phyloP scores from a whole-genome alignment of 2,797 vertebrate genomes.

The Diplodus sargus region DNA sequence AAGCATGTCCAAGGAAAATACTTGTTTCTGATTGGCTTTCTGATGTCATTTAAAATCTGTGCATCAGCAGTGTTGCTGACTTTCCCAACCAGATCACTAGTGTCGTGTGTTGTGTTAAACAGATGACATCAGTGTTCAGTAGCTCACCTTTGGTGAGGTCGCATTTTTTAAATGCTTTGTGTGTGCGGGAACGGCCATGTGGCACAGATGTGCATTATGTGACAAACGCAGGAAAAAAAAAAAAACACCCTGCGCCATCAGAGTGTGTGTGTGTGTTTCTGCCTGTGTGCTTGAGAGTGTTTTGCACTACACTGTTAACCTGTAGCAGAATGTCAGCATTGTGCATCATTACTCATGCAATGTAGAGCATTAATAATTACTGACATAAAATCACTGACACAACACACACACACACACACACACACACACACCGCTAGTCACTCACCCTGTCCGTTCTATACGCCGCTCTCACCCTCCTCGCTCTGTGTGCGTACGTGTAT shows the following conservation, averaged over 20 bases:
- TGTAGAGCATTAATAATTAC: conserved; percentile 74
- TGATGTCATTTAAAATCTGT: conserved; percentile 16
- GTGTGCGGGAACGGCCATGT: conserved; percentile 20
- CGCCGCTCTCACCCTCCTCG: not conserved
- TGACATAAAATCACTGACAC: conserved; percentile 60
- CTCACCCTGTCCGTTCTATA: conserved; percentile 36
- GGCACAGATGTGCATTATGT: conserved; percentile 27
- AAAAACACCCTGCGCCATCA: not conserved
- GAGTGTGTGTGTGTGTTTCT: not conserved
- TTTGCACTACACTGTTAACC: conserved; percentile 59
- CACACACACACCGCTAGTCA: conserved; percentile 18
- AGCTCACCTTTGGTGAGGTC: conserved; percentile 15
- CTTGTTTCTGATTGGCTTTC: conserved; percentile 37
- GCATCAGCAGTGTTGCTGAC: conserved; percentile 1
- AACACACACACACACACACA: conserved; percentile 11
- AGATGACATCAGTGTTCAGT: conserved; percentile 13
- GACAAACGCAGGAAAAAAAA: conserved; percentile 15
- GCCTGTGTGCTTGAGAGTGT: conserved; percentile 18
- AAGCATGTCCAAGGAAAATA: not conserved
- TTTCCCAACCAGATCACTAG: conserved; percentile 1
- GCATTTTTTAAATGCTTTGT: conserved; percentile 5
- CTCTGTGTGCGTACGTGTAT: not conserved
- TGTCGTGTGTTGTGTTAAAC: not conserved
- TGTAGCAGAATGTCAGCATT: conserved; percentile 71
- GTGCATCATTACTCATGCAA: conserved; percentile 70